A percentile compares a stretch with the other conserved stretches of the same genome.
phyloP scores from a whole-genome alignment of 2,113 vertebrate species.

The Mesocricetus auratus region DNA sequence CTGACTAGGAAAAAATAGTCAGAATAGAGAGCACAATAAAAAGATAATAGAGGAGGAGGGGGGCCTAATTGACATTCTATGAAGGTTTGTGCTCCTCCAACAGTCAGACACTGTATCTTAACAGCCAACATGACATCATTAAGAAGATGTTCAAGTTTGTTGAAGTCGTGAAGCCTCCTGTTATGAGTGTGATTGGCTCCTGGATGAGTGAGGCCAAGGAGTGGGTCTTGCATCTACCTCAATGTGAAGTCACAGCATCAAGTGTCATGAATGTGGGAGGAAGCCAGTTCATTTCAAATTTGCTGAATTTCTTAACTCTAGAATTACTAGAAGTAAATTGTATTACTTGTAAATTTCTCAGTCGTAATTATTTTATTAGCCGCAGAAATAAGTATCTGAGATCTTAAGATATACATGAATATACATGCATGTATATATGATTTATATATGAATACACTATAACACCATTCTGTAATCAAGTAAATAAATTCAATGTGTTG shows the following conservation, averaged over 20 bases:
- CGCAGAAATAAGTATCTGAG: not conserved
- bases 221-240: not conserved
- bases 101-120: not conserved
- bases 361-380: not conserved
- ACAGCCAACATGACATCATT: too few relatives aligned
- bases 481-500: not conserved
- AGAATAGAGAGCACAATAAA: not conserved
- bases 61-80: not conserved
- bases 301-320: not conserved
- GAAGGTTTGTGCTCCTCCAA: not conserved
- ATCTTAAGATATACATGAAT: not conserved
- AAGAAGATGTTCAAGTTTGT: not conserved
- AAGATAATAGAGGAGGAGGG: too few relatives aligned
- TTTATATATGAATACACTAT: not conserved
- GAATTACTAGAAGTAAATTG: not conserved
- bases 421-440: not conserved
- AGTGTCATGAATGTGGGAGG: too few relatives aligned
- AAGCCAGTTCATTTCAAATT: too few relatives aligned
- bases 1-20: not conserved
- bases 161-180: not conserved
- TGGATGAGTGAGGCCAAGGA: not conserved
- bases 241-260: not conserved
- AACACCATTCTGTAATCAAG: not conserved
- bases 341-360: not conserved
- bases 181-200: not conserved